These are phyloP conservation scores for Megalurothrips usitatus DNA, from an alignment of 2,888 invertebrate genomes.

Conservation along the genomic window DNA sequence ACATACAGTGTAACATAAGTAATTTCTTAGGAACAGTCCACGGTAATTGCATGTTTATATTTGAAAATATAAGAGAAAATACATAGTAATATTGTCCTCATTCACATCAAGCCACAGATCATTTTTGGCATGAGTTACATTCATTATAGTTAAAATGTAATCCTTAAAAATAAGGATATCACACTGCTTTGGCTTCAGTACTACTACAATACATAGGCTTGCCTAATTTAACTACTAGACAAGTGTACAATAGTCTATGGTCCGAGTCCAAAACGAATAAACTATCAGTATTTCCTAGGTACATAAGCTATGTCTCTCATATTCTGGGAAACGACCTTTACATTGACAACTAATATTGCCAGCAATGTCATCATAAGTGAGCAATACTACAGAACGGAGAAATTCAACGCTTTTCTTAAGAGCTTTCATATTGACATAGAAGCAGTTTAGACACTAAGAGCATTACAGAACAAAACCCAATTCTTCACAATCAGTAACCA, in stretches of 20 bases:
- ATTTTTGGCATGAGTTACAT: slow-evolving; percentile 4
- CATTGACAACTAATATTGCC: not conserved
- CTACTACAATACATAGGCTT: not conserved
- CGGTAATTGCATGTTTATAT: not conserved
- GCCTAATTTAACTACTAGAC: not conserved
- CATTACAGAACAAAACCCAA: not conserved
- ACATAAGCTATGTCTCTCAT: not conserved
- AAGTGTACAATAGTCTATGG: slow-evolving; percentile 20
- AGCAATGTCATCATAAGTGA: slow-evolving; percentile 16
- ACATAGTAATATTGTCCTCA: slow-evolving; percentile 14
- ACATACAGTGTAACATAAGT: not conserved
- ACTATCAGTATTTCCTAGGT: not conserved
- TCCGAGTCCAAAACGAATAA: not conserved
- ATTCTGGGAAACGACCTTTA: not conserved
- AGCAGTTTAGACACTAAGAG: not conserved
- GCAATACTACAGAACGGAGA: not conserved
- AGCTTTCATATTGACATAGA: not conserved
- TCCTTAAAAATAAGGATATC: slow-evolving; percentile 21
- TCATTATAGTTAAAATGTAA: slow-evolving; percentile 6
- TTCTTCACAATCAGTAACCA: not conserved
- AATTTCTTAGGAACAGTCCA: not conserved
- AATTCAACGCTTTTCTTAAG: not conserved
- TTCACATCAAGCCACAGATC: slow-evolving; percentile 6
- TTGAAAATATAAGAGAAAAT: slow-evolving; percentile 21
- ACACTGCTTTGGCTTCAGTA: slow-evolving; percentile 20